A percentile compares a stretch with the other conserved stretches of the same genome.
These are phyloP conservation scores for Anticlea derivata DNA, from an alignment of 2,888 invertebrate genomes.

Conservation along the genomic window DNA sequence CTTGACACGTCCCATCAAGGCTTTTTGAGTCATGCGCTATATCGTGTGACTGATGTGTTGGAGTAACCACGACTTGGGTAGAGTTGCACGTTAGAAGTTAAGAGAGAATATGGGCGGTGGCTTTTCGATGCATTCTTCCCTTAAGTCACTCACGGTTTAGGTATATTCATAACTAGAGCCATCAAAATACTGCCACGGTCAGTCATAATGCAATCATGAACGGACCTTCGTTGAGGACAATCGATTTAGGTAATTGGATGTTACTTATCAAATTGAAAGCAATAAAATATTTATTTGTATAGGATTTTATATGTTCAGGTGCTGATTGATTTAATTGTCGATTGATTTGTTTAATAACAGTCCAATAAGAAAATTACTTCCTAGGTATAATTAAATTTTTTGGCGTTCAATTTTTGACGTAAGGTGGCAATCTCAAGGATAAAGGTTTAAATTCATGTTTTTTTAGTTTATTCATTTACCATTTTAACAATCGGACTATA, in stretches of 20 bases:
- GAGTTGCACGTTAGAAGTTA: not conserved
- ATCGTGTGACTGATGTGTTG: slow-evolving; percentile 47
- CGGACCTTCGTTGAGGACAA: slow-evolving; percentile 45
- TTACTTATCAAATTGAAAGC: slow-evolving; percentile 13
- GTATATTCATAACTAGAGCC: not conserved
- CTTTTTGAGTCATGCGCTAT: slow-evolving; percentile 49
- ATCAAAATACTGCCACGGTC: not conserved
- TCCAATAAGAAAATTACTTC: slow-evolving; percentile 2
- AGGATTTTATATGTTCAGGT: not conserved
- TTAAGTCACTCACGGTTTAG: no score
- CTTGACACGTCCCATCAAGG: slow-evolving; percentile 35
- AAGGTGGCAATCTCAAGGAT: no score
- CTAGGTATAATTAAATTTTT: no score
- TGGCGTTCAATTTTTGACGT: no score
- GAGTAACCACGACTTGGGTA: slow-evolving; percentile 27
- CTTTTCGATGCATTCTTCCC: no score
- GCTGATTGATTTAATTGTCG: slow-evolving; percentile 31
- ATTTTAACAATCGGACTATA: no score
- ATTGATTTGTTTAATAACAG: slow-evolving; percentile 7
- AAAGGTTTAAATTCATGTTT: no score
- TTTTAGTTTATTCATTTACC: no score
- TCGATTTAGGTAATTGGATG: no score
- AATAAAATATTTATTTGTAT: slow-evolving; percentile 1
- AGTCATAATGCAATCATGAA: slow-evolving; percentile 43
- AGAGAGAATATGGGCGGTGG: no score